Conservation (phyloP, 2,888 invertebrate genomes). For the Tetanocera ferruginea region DNA sequence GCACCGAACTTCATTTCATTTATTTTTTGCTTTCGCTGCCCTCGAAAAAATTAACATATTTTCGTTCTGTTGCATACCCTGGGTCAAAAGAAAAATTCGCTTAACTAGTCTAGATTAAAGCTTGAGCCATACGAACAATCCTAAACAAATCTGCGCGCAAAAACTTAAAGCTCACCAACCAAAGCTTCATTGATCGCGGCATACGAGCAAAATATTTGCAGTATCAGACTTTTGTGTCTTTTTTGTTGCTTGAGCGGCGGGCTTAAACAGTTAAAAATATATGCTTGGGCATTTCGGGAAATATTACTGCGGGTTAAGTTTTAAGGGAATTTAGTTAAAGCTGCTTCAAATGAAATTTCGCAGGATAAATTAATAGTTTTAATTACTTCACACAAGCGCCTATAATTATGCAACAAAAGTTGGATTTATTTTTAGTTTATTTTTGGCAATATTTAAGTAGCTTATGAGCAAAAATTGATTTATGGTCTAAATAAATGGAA, state of each 20-base stretch:
- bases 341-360: conserved; percentile 15
- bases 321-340: conserved; percentile 9
- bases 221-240: not conserved
- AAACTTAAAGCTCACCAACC: too few species aligned
- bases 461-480: not conserved
- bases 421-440: not conserved
- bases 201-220: too few species aligned
- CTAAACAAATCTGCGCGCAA: too few species aligned
- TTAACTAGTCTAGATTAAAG: not conserved
- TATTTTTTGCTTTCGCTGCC: not conserved
- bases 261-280: not conserved
- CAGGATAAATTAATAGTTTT: not conserved
- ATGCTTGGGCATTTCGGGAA: not conserved
- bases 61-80: not conserved
- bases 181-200: too few species aligned
- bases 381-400: conserved; percentile 28
- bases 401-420: conserved; percentile 19
- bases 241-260: not conserved
- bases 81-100: not conserved
- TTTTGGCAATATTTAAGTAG: conserved; percentile 18
- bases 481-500: conserved; percentile 3
- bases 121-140: too few species aligned
- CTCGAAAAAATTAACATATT: not conserved
- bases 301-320: not conserved
- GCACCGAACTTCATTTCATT: not conserved